Evolutionary conservation across 37 sponge, comb jelly and placozoan species (phyloP).

Genomic region (Lycopodina hypogea): DNA sequence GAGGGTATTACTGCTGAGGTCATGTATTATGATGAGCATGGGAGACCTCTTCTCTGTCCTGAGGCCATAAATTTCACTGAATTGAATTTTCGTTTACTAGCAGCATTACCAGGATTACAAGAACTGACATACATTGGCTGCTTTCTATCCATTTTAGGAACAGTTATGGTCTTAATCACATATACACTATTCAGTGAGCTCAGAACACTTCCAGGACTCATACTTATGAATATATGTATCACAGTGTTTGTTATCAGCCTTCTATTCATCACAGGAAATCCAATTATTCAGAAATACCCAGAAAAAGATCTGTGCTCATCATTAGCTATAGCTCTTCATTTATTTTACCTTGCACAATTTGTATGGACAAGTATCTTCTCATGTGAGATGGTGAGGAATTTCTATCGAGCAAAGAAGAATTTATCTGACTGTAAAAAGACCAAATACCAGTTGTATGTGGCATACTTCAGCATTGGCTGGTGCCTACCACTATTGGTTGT

Average conservation of each 20-base stretch:
- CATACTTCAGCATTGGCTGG: constrained; percentile 53
- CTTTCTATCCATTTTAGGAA: constrained; percentile 49
- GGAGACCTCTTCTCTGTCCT: constrained; percentile 11
- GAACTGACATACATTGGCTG: constrained; percentile 48
- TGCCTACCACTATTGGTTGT: constrained; percentile 16
- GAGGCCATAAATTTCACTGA: constrained; percentile 1
- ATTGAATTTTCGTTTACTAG: background rate
- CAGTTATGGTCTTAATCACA: constrained; percentile 35
- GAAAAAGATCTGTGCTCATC: background rate
- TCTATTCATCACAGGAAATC: constrained; percentile 4
- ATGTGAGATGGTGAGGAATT: constrained; percentile 12
- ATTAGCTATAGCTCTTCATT: constrained; percentile 47
- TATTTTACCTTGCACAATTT: constrained; percentile 39
- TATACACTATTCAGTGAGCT: constrained; percentile 56
- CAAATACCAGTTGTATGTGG: constrained; percentile 2
- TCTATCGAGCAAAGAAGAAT: background rate
- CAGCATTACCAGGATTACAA: constrained; percentile 6
- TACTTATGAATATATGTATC: constrained; percentile 44
- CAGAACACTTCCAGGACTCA: constrained; percentile 33
- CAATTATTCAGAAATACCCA: background rate
- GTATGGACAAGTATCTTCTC: constrained; percentile 54
- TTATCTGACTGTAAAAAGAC: background rate
- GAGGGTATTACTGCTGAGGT: constrained; percentile 3
- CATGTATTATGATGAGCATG: background rate
- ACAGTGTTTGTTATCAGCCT: constrained; percentile 34